Conservation (phyloP, 2,797 vertebrate genomes). For the Zalophus californianus region DNA sequence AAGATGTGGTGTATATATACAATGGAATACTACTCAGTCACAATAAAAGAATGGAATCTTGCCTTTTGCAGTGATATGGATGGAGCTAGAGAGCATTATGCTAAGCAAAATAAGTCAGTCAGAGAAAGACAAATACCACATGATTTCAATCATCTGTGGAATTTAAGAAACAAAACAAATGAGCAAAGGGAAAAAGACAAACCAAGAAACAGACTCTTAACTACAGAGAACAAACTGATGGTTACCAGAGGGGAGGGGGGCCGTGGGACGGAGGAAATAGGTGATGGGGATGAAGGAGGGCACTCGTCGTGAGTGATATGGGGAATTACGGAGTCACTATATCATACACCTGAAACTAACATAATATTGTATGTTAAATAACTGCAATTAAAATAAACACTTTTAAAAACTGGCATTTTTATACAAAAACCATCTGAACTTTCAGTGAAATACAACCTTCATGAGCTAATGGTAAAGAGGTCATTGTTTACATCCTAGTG, state of each 20-base stretch:
- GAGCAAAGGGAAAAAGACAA: neutral
- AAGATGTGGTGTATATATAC: neutral
- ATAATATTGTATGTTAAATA: neutral
- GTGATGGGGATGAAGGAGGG: neutral
- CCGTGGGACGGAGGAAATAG: neutral
- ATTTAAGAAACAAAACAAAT: neutral
- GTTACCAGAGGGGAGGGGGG: neutral
- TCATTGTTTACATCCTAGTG: neutral
- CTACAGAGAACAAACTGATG: neutral
- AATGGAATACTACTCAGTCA: neutral
- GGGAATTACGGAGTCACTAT: neutral
- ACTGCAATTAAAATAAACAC: neutral
- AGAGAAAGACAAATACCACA: neutral
- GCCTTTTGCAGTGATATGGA: neutral
- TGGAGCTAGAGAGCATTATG: neutral
- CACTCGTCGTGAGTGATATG: neutral
- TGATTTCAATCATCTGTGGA: neutral
- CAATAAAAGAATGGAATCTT: neutral
- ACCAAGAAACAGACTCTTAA: neutral
- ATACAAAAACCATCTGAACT: conserved; percentile 16
- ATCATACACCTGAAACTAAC: neutral
- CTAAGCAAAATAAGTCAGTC: neutral
- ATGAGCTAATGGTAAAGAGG: neutral
- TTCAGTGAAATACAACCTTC: conserved; percentile 2
- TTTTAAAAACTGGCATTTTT: neutral